Base-by-base conservation (phyloP, 2,888 invertebrate genomes). In the Tetranychus piercei region DNA sequence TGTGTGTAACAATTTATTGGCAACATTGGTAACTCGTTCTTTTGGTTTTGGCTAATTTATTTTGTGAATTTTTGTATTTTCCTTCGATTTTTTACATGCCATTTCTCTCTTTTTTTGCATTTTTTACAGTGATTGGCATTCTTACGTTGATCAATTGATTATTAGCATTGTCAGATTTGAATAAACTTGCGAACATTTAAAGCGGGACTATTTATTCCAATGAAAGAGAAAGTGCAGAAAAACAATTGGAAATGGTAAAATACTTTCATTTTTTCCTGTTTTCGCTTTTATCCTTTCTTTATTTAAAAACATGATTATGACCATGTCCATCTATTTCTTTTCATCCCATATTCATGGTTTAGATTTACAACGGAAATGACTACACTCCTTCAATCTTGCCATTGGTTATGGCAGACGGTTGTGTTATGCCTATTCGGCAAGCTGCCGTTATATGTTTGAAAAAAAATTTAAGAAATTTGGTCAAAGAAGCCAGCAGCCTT, bases 371-470 rank as follows among this genome's bases (percentile, higher is more conserved):
- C 86, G 94, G 96, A 78, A 94, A 95, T 82, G 95, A 95, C 43
- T 99, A 99, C 85, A 90, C 92, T 73, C 97, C 96, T 73, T 88
- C 90, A 72, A 85, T 99, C 76, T 86, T 99, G 74, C 93, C 94
- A 87, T 90, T 96, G 77, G 89, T 96, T 75, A 87, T 89, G 83
- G 88, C 88, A 80, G 92, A 92, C 79, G 79, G 81, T 71, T 86
- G 94, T 72, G 90, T 94, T 77, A 88, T 92, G 87, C 91, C 94
- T 78, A 90, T 95, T 0, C 86, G 96, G 78, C 96, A 97, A 85
- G 96, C 96, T 78, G 94, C 93, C 80, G 96, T 91, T 66, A 92
- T 99, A 79, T 99, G 95, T 84, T 85, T 99, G 78, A 99, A 99
- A 85, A 99, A 97, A 85, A 86, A 94, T 81, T 4, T 34, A 34